These are phyloP conservation scores for Geotrupes spiniger DNA, from an alignment of 2,888 invertebrate genomes.

Conservation along the genomic window DNA sequence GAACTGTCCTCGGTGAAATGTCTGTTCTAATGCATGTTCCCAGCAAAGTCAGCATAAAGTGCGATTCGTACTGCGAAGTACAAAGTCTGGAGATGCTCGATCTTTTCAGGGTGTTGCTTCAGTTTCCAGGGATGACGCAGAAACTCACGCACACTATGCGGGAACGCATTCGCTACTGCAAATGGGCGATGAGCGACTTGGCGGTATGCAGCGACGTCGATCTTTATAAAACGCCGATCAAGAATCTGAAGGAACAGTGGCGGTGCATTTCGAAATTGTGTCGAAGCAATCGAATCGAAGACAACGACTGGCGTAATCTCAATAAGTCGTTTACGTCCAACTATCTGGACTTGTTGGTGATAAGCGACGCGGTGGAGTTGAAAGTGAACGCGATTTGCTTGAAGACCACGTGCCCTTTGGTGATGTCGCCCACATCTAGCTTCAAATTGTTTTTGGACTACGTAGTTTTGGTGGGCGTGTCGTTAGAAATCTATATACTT, in stretches of 20 bases:
- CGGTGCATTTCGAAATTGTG: constrained; percentile 6
- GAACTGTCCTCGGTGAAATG: constrained; percentile 55
- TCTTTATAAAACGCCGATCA: constrained; percentile 5
- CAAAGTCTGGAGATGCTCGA: constrained; percentile 46
- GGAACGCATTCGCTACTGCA: constrained; percentile 12
- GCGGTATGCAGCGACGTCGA: constrained; percentile 4
- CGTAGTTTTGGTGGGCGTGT: constrained; percentile 15
- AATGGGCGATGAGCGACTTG: constrained; percentile 16
- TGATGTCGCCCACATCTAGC: constrained; percentile 52
- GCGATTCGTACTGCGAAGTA: constrained; percentile 52
- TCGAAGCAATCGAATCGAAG: constrained; percentile 5
- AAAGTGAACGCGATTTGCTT: constrained; percentile 45
- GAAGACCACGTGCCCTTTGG: constrained; percentile 51
- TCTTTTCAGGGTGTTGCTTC: constrained; percentile 11
- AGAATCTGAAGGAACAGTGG: constrained; percentile 18
- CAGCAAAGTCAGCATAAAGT: constrained; percentile 20
- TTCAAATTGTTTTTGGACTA: constrained; percentile 39
- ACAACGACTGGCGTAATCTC: constrained; percentile 12
- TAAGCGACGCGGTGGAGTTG: constrained; percentile 31
- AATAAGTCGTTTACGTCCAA: constrained; percentile 18
- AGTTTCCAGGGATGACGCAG: constrained; percentile 6
- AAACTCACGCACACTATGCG: not conserved
- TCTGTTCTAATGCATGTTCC: constrained; percentile 51
- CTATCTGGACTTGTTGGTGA: constrained; percentile 30
- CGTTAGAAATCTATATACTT: constrained; percentile 5